A percentile compares a stretch with the other conserved stretches of the same genome.
Conservation (phyloP, 2,113 vertebrate genomes). For the Raja brachyura region DNA sequence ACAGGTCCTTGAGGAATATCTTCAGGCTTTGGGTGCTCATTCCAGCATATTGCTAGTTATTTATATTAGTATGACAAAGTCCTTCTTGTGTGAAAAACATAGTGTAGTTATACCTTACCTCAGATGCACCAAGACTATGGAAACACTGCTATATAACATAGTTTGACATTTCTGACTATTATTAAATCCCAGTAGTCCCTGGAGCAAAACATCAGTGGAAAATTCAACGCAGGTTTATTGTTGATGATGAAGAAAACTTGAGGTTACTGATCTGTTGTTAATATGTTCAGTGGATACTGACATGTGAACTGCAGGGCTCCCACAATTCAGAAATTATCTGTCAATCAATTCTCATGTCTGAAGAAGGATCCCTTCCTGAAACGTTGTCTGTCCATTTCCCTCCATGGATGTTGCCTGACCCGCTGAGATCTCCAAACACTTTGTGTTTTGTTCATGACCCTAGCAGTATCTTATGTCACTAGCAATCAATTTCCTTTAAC, state of each 20-base stretch:
- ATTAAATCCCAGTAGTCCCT: not conserved
- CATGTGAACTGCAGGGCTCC: not conserved
- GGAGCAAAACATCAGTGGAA: not conserved
- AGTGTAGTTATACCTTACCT: not conserved
- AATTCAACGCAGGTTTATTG: not conserved
- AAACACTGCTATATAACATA: not conserved
- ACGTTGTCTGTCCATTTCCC: no score
- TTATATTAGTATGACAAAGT: not conserved
- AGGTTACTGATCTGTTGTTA: not conserved
- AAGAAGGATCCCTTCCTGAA: no score
- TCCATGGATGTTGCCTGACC: no score
- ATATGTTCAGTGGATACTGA: not conserved
- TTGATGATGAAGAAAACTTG: not conserved
- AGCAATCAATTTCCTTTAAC: no score
- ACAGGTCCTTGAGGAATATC: not conserved
- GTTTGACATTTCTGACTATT: not conserved
- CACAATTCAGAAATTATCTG: not conserved
- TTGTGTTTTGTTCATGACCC: no score
- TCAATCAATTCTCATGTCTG: not conserved
- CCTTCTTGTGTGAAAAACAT: conserved; percentile 34
- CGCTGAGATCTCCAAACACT: no score
- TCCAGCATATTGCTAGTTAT: not conserved
- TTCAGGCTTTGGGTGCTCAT: conserved; percentile 12
- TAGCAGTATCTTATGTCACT: no score
- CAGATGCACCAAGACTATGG: not conserved